These are phyloP conservation scores for Felis catus DNA, from an alignment of 2,113 vertebrate genomes.

Conservation along the genomic window F.catus_Fca126_mat1.0 CM031421.1:47419501-47420000, in stretches of 20 bases:
- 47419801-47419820: background rate
- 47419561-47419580: background rate
- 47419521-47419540: background rate
- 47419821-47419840: background rate
- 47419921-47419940: background rate
- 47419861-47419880: background rate
- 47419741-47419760: background rate
- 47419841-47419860: constrained; percentile 6
- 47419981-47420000: background rate
- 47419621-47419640: constrained; percentile 7
- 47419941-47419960: background rate
- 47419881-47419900: background rate
- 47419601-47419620: background rate
- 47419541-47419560: background rate
- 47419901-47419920: background rate
- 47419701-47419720: background rate
- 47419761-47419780: background rate
- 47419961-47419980: background rate
- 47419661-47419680: background rate
- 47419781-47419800: background rate
- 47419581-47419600: background rate
- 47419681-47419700: background rate
- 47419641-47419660: background rate
- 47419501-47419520: background rate
- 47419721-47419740: background rate